Base-by-base conservation (phyloP, 2,797 vertebrate species). In the Peromyscus attwateri region DNA sequence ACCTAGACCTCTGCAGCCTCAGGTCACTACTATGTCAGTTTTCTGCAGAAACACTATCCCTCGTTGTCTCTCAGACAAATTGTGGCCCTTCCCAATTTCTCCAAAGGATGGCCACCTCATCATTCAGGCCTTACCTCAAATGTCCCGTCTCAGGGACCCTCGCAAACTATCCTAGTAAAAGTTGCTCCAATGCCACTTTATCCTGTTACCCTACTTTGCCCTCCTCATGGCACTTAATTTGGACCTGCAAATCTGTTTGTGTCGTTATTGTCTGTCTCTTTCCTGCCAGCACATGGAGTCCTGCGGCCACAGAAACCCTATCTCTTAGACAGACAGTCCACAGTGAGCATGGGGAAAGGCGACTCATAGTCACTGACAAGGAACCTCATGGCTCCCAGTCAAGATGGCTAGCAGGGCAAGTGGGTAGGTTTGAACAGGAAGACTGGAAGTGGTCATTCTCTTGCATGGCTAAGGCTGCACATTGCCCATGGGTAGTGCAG, bases 311-410 rank as follows among this genome's bases (percentile, higher is more conserved):
- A 89, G 40, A 94, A 25, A 89, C 37, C 12, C 57, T 92, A 17
- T 92, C 55, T 94, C 79, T 90, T 91, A 70, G 89, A 19, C 21
- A 70, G 91, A 62, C 10, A 93, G 34, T 60, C 40, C 29, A 91
- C 1, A 89, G 55, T 31, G 83, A 73, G 31, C 55, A 55, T 70
- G 10, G 88, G 6, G 27, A 29, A 66, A 66, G 85, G 68, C 49
- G 21, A 95, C 57, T 95, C 84, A 77, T 84, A 96, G 92, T 94
- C 62, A 87, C 55, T 57, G 57, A 4, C 75, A 29, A 2, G 27
- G 34, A 75, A 64, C 64, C 64, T 82, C 2, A n/a, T 37, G 87
- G 19, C 29, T 40, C 64, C 64, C 29, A 49, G 2, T 76, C 79
- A 57, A 60, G 46, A 43, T 82, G 25, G 31, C 21, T 68, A 46